These are phyloP conservation scores for Nephrocerus scutellatus DNA, from an alignment of 2,888 invertebrate genomes.

Conservation along the genomic window DNA sequence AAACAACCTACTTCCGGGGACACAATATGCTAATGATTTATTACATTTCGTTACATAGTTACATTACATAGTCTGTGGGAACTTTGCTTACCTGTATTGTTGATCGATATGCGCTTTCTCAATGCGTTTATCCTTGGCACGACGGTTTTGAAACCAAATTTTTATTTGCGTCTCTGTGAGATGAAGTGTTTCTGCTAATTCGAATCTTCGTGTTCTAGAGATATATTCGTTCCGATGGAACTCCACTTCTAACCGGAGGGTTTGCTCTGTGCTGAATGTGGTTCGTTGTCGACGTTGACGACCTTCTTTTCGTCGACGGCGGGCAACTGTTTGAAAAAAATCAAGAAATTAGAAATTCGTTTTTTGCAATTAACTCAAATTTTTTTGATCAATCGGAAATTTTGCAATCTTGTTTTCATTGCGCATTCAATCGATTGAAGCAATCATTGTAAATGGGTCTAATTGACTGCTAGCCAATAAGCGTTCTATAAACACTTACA, in stretches of 20 bases:
- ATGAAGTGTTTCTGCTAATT: slow-evolving; percentile 63
- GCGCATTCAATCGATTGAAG: no score
- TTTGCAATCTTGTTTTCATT: no score
- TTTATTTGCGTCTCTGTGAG: slow-evolving; percentile 77
- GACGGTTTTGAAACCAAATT: slow-evolving; percentile 89
- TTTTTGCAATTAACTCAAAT: no score
- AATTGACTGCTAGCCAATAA: no score
- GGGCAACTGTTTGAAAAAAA: slow-evolving; percentile 58
- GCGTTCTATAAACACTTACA: no score
- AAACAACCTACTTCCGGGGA: no score
- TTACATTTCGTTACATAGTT: no score
- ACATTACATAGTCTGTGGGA: no score
- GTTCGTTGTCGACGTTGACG: slow-evolving; percentile 84
- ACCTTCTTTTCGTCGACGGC: slow-evolving; percentile 78
- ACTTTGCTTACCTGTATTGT: slow-evolving; percentile 70
- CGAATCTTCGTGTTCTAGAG: slow-evolving; percentile 74
- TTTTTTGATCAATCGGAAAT: no score
- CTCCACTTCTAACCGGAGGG: slow-evolving; percentile 80
- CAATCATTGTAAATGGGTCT: no score
- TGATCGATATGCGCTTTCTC: slow-evolving; percentile 94
- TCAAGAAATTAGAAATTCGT: no score
- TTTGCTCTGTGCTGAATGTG: slow-evolving; percentile 91
- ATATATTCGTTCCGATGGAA: slow-evolving; percentile 91
- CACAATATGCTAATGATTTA: no score
- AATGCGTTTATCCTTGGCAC: slow-evolving; percentile 93